phyloP scores from a whole-genome alignment of 2,888 invertebrate species.

The Lepas anatifera region DNA sequence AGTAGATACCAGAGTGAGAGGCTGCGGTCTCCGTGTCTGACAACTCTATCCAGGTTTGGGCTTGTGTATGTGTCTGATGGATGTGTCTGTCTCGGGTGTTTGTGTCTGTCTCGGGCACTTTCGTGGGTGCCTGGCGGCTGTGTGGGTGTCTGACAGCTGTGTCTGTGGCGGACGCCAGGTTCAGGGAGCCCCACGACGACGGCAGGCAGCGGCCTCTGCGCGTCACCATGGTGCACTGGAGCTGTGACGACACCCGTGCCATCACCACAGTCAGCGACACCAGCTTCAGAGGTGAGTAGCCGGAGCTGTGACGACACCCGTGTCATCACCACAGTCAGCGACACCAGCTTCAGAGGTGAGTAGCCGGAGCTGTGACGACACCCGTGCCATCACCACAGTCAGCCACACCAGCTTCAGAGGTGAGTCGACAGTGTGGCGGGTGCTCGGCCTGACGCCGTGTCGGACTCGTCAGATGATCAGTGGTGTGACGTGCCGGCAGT shows the following conservation, averaged over 20 bases:
- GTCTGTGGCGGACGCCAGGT: background rate
- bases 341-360: background rate
- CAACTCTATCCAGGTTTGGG: background rate
- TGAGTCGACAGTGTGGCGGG: too few relatives aligned
- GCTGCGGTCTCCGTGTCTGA: background rate
- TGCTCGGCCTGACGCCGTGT: too few relatives aligned
- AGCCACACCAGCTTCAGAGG: background rate
- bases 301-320: background rate
- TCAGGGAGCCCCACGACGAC: conserved; percentile 8
- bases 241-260: conserved; percentile 68
- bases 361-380: too few relatives aligned
- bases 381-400: background rate
- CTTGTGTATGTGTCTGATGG: background rate
- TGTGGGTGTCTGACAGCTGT: background rate
- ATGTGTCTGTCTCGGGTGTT: background rate
- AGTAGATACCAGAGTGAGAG: background rate
- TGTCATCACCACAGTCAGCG: too few relatives aligned
- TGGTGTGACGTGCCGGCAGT: conserved; percentile 39
- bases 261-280: conserved; percentile 85
- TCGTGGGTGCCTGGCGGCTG: too few relatives aligned
- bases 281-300: conserved; percentile 42
- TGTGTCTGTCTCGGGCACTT: too few relatives aligned
- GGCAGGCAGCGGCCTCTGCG: conserved; percentile 36
- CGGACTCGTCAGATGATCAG: too few relatives aligned
- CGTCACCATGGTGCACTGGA: conserved; percentile 97